phyloP scores from a whole-genome alignment of 2,797 vertebrate species.

The Gymnoscopelus braueri region DNA sequence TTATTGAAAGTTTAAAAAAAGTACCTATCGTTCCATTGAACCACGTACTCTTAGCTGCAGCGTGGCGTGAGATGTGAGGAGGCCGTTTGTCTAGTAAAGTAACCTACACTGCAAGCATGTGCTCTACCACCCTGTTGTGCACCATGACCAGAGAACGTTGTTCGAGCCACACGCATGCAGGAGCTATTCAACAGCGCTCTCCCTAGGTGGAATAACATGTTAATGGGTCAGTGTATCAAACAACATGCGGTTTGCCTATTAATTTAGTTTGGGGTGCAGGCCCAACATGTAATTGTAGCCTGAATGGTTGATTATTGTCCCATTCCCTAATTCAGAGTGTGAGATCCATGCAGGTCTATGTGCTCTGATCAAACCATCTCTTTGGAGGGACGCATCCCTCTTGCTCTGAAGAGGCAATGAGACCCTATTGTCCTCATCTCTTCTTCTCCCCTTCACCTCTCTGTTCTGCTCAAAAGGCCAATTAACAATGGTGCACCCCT shows the following conservation, averaged over 20 bases:
- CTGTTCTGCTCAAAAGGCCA: slow-evolving; percentile 89
- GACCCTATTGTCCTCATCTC: slow-evolving; percentile 83
- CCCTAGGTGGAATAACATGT: too few species aligned
- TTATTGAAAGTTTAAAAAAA: slow-evolving; percentile 83
- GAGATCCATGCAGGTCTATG: slow-evolving; percentile 60
- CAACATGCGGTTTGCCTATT: slow-evolving; percentile 42
- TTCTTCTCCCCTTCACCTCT: slow-evolving; percentile 84
- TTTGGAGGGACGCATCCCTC: slow-evolving; percentile 56
- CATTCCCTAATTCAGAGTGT: slow-evolving; percentile 54
- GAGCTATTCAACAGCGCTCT: not conserved
- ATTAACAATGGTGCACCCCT: slow-evolving; percentile 89
- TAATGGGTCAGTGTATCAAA: slow-evolving; percentile 2
- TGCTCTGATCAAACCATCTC: slow-evolving; percentile 54
- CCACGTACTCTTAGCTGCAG: slow-evolving; percentile 72
- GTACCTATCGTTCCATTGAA: slow-evolving; percentile 76
- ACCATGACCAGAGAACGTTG: slow-evolving; percentile 16
- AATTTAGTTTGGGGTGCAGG: slow-evolving; percentile 25
- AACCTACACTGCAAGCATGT: slow-evolving; percentile 61
- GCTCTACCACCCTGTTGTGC: slow-evolving; percentile 34
- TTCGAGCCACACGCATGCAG: slow-evolving; percentile 3
- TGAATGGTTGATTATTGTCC: slow-evolving; percentile 63
- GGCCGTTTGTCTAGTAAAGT: slow-evolving; percentile 66
- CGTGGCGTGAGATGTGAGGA: slow-evolving; percentile 76
- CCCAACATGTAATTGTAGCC: slow-evolving; percentile 29
- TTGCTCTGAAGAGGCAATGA: slow-evolving; percentile 77